These are phyloP conservation scores for Enteromius treurensis DNA, from an alignment of 2,797 vertebrate genomes.

Conservation along the genomic window DNA sequence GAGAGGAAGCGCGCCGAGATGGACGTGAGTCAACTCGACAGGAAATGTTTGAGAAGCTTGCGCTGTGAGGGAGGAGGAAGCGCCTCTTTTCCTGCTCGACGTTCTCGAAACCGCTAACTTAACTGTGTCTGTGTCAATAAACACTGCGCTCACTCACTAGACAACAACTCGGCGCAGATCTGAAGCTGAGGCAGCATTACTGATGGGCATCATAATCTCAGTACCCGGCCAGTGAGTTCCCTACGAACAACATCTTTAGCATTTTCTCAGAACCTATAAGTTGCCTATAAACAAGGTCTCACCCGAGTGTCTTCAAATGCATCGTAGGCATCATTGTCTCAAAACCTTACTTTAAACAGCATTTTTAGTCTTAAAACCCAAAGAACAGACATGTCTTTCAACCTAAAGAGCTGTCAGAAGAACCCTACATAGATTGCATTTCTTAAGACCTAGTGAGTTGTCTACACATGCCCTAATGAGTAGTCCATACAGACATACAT, in stretches of 20 bases:
- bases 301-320: too few relatives aligned
- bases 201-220: background rate
- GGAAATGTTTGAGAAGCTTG: background rate
- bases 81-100: conserved; percentile 8
- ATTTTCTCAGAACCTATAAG: too few relatives aligned
- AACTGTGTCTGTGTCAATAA: background rate
- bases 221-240: too few relatives aligned
- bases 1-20: background rate
- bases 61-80: conserved; percentile 14
- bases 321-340: background rate
- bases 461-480: background rate
- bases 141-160: background rate
- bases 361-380: background rate
- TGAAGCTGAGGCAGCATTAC: background rate
- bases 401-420: too few relatives aligned
- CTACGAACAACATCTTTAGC: too few relatives aligned
- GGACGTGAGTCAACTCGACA: conserved; percentile 18
- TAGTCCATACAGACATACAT: too few relatives aligned
- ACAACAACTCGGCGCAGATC: background rate
- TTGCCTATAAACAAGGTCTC: too few relatives aligned
- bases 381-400: background rate
- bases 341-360: background rate
- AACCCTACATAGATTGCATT: background rate
- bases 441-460: background rate
- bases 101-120: background rate